Evolutionary conservation across 1,140 invertebrate species (phyloP).

Genomic region (Psilanteris sp.): DNA sequence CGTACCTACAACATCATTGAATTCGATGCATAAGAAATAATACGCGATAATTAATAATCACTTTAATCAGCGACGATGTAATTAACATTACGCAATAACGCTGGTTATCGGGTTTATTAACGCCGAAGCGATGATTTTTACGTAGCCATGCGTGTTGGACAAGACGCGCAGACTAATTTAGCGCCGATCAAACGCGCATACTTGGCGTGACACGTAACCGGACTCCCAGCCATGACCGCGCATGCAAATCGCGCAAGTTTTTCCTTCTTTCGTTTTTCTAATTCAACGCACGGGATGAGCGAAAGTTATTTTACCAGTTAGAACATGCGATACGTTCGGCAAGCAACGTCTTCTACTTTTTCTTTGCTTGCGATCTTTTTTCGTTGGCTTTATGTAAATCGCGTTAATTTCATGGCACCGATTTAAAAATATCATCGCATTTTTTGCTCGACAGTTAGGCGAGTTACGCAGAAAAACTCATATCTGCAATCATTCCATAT

Average conservation of each 20-base stretch:
- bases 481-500: no score
- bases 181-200: slow-evolving; percentile 13
- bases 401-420: no score
- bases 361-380: no score
- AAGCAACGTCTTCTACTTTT: no score
- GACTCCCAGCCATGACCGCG: slow-evolving; percentile 23
- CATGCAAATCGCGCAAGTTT: slow-evolving; percentile 35
- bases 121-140: slow-evolving; percentile 26
- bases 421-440: no score
- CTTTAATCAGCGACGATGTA: slow-evolving; percentile 27
- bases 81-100: slow-evolving; percentile 46
- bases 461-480: no score
- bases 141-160: slow-evolving; percentile 19
- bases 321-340: slow-evolving; percentile 39
- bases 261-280: slow-evolving; percentile 22
- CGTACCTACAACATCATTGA: slow-evolving; percentile 21
- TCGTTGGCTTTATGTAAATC: no score
- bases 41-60: slow-evolving; percentile 23
- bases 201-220: slow-evolving; percentile 29
- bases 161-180: slow-evolving; percentile 41
- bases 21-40: slow-evolving; percentile 2
- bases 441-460: no score
- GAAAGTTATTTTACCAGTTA: slow-evolving; percentile 48
- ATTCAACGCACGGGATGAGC: slow-evolving; percentile 26
- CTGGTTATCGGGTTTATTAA: slow-evolving; percentile 49